Evolutionary conservation across 1,140 invertebrate species (phyloP), one percentile per base, ranked within the genome.

Genomic region (Drosophila carrolli): DNA sequence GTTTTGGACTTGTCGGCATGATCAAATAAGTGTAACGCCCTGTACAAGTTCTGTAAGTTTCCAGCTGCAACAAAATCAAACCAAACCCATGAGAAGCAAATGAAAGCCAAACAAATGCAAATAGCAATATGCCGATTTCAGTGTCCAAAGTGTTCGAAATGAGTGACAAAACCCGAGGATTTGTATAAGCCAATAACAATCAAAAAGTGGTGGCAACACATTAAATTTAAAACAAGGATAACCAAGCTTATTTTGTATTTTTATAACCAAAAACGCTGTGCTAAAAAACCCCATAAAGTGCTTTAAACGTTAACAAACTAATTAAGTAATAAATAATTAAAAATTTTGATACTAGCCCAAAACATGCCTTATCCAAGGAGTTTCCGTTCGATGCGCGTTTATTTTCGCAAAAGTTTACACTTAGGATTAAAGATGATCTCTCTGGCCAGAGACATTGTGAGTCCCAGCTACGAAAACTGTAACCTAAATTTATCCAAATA

Each of bases 1-100:
- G 91, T 91, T 91, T 90, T 91, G 89, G 88, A 81, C 85, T 90
- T 92, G 90, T 92, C 91, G 91, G 91, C 91, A 92, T 92, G 91
- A 91, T 92, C 44, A 92, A 91, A 91, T 90, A 92, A 92, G 89
- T 92, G 89, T 92, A 83, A 92, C 91, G 90, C 86, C 91, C 91
- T 91, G 91, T 92, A 91, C 90, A 91, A 92, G 91, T 91, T 92
- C 91, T 91, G 91, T 92, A 92, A 92, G 91, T 92, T 90, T 76
- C 76, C 63, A 73, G 59, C 58, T 78, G 51, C 32, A 63, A 67
- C 38, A 61, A 60, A 50, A 74, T 37, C 13, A 59, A 46, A 66
- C 51, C 38, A 78, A 53, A 62, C 38, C 14, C 32, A 60, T 37
- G 46, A 50, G 46, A 63, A 60, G 35, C 62, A 48, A 76, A 58